A percentile compares a stretch with the other conserved stretches of the same genome.
Conservation (phyloP, 1,140 invertebrate genomes). For the Drosophila kepulauana region DNA sequence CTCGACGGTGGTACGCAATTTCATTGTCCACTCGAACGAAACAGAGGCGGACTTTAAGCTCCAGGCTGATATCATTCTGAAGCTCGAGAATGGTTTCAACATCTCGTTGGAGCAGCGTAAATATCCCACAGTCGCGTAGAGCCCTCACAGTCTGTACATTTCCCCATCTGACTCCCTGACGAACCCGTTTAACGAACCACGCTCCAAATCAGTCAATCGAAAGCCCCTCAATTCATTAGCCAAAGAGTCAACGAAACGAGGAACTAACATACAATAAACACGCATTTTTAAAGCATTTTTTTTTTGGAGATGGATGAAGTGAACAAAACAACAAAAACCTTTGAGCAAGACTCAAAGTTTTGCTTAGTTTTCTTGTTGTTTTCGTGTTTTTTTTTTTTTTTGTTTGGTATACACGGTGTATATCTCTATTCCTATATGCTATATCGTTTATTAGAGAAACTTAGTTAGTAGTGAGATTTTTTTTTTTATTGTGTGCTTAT, state of each 20-base stretch:
- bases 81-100: slow-evolving; percentile 87
- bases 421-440: slow-evolving; percentile 9
- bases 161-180: slow-evolving; percentile 18
- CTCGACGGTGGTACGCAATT: slow-evolving; percentile 94
- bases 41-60: slow-evolving; percentile 90
- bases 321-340: neutral
- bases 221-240: slow-evolving; percentile 45
- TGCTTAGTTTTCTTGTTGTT: neutral
- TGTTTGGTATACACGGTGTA: slow-evolving; percentile 4
- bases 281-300: neutral
- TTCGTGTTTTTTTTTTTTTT: neutral
- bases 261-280: neutral
- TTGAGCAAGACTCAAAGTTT: slow-evolving; percentile 35
- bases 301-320: neutral
- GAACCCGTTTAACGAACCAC: neutral
- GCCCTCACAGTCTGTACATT: too few relatives aligned
- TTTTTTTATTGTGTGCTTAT: slow-evolving; percentile 45
- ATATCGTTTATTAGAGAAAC: slow-evolving; percentile 28
- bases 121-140: slow-evolving; percentile 59
- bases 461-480: slow-evolving; percentile 60
- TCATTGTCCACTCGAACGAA: slow-evolving; percentile 88
- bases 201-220: neutral
- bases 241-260: slow-evolving; percentile 57
- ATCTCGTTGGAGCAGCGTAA: slow-evolving; percentile 73
- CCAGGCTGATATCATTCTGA: slow-evolving; percentile 93